These are phyloP conservation scores for Ophion ellenae DNA, from an alignment of 2,888 invertebrate species.

Conservation along the genomic window DNA sequence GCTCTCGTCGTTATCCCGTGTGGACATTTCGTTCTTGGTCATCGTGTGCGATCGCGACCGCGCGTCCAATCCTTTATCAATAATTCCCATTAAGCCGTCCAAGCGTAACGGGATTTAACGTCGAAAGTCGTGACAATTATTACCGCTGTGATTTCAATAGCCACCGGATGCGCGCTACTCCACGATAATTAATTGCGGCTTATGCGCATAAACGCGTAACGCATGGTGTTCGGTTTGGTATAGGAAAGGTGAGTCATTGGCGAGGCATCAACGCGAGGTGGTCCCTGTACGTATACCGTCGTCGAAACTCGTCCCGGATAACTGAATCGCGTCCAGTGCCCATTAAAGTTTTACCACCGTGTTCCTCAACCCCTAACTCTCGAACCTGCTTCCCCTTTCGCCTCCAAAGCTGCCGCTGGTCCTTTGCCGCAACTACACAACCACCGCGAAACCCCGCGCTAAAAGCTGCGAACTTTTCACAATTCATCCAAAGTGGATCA, in stretches of 20 bases:
- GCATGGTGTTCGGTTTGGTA: slow-evolving; percentile 24
- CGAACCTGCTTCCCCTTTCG: slow-evolving; percentile 29
- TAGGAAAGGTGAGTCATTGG: slow-evolving; percentile 49
- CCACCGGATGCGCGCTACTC: slow-evolving; percentile 12
- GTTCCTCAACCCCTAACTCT: slow-evolving; percentile 56
- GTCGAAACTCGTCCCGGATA: slow-evolving; percentile 55
- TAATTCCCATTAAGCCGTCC: slow-evolving; percentile 68
- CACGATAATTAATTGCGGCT: slow-evolving; percentile 40
- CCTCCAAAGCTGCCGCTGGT: neutral
- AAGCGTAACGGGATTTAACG: slow-evolving; percentile 58
- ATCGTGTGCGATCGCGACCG: neutral
- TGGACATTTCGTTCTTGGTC: neutral
- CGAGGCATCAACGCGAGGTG: slow-evolving; percentile 51
- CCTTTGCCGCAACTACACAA: slow-evolving; percentile 28
- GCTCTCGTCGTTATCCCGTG: neutral
- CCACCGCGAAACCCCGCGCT: slow-evolving; percentile 38
- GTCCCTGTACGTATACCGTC: slow-evolving; percentile 32
- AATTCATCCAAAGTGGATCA: slow-evolving; percentile 4
- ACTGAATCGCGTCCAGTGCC: slow-evolving; percentile 29
- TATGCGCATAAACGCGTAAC: slow-evolving; percentile 14
- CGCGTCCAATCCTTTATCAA: slow-evolving; percentile 10
- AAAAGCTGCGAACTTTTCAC: slow-evolving; percentile 40
- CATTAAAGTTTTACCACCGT: slow-evolving; percentile 69
- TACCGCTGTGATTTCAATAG: slow-evolving; percentile 41
- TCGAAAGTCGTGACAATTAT: slow-evolving; percentile 51